Evolutionary conservation across 1,140 invertebrate genomes (phyloP).

Genomic region (Homalodisca vitripennis): DNA sequence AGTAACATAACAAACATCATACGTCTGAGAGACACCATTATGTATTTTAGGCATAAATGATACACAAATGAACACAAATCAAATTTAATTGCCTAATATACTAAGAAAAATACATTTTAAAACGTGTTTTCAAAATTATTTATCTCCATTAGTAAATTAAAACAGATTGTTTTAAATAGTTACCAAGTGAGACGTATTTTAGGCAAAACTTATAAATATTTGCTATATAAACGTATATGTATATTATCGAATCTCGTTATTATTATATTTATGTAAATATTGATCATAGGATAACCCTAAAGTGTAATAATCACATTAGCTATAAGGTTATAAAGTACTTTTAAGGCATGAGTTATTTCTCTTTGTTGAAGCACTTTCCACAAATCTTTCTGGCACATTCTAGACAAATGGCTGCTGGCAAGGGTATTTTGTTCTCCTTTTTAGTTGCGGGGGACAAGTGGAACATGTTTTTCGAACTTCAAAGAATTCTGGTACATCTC

Average conservation of each 20-base stretch:
- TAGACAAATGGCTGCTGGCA: neutral
- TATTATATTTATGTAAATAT: neutral
- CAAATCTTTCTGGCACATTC: slow-evolving; percentile 12
- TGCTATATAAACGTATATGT: neutral
- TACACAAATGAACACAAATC: neutral
- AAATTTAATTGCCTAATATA: neutral
- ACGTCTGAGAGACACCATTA: neutral
- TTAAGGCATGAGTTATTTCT: neutral
- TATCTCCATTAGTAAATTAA: neutral
- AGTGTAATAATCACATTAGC: neutral
- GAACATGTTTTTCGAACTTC: neutral
- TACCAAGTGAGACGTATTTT: neutral
- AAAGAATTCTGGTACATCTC: slow-evolving; percentile 17
- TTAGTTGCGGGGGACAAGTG: neutral
- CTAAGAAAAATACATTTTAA: neutral
- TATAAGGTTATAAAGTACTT: neutral
- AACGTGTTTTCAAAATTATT: neutral
- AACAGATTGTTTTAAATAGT: neutral
- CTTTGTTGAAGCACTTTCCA: neutral
- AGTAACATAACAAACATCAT: neutral
- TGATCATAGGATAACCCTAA: neutral
- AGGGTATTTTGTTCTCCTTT: neutral
- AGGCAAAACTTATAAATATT: neutral
- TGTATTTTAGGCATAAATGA: neutral
- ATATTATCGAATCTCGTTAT: neutral